Evolutionary conservation across 2,888 invertebrate genomes (phyloP).

Genomic region (Yponomeuta plumbellus): DNA sequence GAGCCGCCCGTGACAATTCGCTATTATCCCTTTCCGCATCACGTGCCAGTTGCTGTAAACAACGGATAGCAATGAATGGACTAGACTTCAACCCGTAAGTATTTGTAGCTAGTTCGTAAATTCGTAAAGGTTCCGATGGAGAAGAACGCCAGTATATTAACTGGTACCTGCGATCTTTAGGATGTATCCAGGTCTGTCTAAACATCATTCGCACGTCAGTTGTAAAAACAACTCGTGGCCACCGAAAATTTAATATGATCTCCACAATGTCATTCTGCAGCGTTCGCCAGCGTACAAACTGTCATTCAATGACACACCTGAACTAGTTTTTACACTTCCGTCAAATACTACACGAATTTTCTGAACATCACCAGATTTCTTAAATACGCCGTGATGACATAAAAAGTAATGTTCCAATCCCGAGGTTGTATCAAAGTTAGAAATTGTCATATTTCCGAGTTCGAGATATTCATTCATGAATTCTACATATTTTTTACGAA

Average conservation of each 20-base stretch:
- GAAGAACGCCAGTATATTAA: constrained; percentile 13
- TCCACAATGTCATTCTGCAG: constrained; percentile 8
- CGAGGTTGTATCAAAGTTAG: background rate
- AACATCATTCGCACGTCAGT: constrained; percentile 13
- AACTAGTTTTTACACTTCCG: background rate
- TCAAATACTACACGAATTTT: constrained; percentile 9
- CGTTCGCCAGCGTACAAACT: background rate
- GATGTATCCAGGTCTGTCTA: constrained; percentile 5
- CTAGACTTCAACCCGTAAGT: constrained; percentile 10
- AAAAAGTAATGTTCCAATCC: constrained; percentile 7
- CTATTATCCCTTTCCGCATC: background rate
- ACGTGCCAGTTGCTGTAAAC: constrained; percentile 2
- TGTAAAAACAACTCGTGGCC: background rate
- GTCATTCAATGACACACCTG: constrained; percentile 11
- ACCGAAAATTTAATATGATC: background rate
- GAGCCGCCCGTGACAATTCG: too few relatives aligned
- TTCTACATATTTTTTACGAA: background rate
- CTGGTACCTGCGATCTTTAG: constrained; percentile 7
- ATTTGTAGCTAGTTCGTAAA: constrained; percentile 7
- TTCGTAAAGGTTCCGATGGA: background rate
- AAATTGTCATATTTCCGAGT: constrained; percentile 6
- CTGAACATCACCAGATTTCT: background rate
- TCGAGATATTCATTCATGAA: constrained; percentile 8
- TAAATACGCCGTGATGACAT: constrained; percentile 7
- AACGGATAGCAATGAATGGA: constrained; percentile 10